Evolutionary conservation across 2,113 vertebrate species (phyloP).

Genomic region (Delphinus delphis): DNA sequence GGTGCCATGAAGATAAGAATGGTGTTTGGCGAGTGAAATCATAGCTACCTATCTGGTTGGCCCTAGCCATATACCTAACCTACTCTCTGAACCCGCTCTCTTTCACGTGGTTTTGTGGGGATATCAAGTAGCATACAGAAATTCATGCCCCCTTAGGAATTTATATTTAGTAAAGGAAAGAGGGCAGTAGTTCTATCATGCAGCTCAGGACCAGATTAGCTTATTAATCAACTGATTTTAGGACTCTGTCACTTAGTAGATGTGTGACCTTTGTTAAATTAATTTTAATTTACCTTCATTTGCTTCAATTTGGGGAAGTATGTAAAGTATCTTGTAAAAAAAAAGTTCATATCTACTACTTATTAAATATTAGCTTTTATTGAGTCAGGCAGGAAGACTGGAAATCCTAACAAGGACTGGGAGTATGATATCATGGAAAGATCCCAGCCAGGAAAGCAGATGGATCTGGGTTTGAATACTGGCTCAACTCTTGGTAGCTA

Average conservation of each 20-base stretch:
- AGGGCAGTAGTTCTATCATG: not conserved
- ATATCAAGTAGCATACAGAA: not conserved
- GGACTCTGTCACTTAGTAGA: not conserved
- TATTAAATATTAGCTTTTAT: not conserved
- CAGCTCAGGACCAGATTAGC: not conserved
- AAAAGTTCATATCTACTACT: not conserved
- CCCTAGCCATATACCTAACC: not conserved
- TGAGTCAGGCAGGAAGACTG: not conserved
- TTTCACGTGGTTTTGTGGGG: not conserved
- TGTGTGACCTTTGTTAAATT: not conserved
- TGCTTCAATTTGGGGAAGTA: not conserved
- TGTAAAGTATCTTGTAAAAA: not conserved
- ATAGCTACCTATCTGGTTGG: not conserved
- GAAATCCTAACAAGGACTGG: not conserved
- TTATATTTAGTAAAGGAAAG: not conserved
- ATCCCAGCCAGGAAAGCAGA: not conserved
- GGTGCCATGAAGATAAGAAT: not conserved
- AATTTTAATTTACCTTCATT: constrained; percentile 15
- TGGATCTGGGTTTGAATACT: not conserved
- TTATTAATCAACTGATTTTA: constrained; percentile 12
- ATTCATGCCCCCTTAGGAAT: not conserved
- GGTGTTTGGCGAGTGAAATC: not conserved
- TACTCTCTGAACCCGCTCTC: not conserved
- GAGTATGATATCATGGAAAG: not conserved
- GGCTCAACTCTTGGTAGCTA: not conserved